Evolutionary conservation across 1,140 invertebrate genomes (phyloP), one percentile per base, ranked within the genome.

Genomic region (Pseudachorutes palmiensis): DNA sequence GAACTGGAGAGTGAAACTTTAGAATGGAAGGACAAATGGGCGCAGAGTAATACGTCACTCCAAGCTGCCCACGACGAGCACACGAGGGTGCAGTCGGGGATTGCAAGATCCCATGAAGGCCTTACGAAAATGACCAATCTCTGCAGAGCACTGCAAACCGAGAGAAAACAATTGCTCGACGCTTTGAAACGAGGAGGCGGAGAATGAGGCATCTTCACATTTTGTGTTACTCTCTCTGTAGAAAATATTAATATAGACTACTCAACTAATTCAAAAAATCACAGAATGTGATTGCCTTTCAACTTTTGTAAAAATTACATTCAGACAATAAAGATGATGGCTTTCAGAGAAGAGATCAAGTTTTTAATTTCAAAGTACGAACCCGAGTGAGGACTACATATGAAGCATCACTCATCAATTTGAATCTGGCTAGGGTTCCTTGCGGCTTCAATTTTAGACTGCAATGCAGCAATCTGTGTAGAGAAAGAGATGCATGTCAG

Each of bases 1-100:
- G 68, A 71, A 22, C 66, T 74, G 22, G 72, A 74, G 29, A 49
- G 48, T 2, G 72, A 74, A 62, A 67, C 72, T 22, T 26, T 63
- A 1, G 28, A 68, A n/a, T 74, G 72, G 72, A 65, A 74, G 58
- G 65, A 62, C 28, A 67, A 55, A 62, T 74, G 72, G 72, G 70
- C 71, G 49, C 63, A 70, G 30, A 69, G 51, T 29, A 74, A 74
- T 51, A 45, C n/a, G 1, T 66, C 48, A 0, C 36, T 74, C 2
- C 31, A 65, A 0, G 29, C 16, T 16, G 65, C 67, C 33, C 58
- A 61, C 22, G 60, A 70, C 26, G 57, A 67, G 32, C 72, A 74
- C 32, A 41, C 64, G 31, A 31, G 26, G n/a, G 41, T 74, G 19
- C 72, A 74, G 26, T 57, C 24, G 9, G 68, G 70, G 14, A 29